Evolutionary conservation across 2,797 vertebrate genomes (phyloP).

Genomic region (Phrynocephalus vlangalii): DNA sequence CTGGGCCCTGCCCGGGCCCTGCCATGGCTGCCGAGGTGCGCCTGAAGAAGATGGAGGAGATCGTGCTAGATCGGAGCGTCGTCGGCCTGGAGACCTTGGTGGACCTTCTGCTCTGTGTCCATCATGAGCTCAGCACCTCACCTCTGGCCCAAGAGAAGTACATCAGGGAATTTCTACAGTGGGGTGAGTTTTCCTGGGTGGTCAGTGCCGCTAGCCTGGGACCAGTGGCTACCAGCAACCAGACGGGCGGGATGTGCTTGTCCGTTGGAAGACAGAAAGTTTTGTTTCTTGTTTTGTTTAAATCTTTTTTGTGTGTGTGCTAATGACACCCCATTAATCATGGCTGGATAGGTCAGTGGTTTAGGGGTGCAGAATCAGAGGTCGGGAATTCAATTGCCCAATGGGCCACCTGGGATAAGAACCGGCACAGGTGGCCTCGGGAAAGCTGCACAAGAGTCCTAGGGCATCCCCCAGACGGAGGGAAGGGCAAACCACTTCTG

Average conservation of each 20-base stretch:
- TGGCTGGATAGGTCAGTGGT: too few species aligned
- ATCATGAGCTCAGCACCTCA: slow-evolving; percentile 84
- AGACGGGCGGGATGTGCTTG: neutral
- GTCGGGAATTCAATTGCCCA: too few species aligned
- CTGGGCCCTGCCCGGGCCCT: neutral
- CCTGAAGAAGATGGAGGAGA: slow-evolving; percentile 65
- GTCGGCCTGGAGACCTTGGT: slow-evolving; percentile 86
- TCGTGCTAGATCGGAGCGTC: slow-evolving; percentile 66
- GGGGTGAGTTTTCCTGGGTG: neutral
- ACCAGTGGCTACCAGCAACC: neutral
- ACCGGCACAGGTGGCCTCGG: too few species aligned
- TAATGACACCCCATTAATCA: neutral
- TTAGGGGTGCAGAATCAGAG: too few species aligned
- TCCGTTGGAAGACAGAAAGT: neutral
- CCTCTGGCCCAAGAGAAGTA: slow-evolving; percentile 82
- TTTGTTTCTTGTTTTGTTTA: too few species aligned
- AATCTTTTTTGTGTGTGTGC: too few species aligned
- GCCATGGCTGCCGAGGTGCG: slow-evolving; percentile 68
- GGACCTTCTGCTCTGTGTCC: slow-evolving; percentile 87
- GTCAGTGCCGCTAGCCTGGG: neutral
- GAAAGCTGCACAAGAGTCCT: too few species aligned
- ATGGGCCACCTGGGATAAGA: too few species aligned
- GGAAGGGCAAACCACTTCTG: too few species aligned
- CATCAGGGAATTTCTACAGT: slow-evolving; percentile 84
- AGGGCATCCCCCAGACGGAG: too few species aligned